Evolutionary conservation across 2,888 invertebrate species (phyloP).

Genomic region (Meliscaeva auricollis): DNA sequence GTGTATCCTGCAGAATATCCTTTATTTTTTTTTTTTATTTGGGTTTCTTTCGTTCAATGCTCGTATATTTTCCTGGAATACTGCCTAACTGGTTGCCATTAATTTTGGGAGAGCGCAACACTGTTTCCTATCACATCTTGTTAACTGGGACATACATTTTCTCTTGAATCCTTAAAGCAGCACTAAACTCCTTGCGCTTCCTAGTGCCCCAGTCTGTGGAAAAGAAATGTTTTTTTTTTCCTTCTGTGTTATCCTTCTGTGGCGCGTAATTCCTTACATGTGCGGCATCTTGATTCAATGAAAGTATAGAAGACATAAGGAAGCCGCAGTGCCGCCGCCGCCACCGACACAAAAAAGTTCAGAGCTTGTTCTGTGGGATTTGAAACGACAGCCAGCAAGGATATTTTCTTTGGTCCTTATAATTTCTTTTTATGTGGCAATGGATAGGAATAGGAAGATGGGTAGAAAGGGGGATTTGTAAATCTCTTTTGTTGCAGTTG

Average conservation of each 20-base stretch:
- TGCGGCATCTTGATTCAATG: constrained; percentile 70
- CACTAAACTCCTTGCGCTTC: constrained; percentile 13
- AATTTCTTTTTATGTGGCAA: neutral
- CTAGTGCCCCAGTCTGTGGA: constrained; percentile 54
- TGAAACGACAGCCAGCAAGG: constrained; percentile 49
- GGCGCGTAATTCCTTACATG: constrained; percentile 58
- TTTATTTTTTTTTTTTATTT: constrained; percentile 35
- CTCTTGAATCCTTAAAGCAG: constrained; percentile 50
- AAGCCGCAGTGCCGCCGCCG: constrained; percentile 34
- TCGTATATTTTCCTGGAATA: constrained; percentile 64
- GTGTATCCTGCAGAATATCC: constrained; percentile 45
- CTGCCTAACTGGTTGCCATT: constrained; percentile 74
- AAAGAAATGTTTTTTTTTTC: neutral
- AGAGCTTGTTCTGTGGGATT: constrained; percentile 33
- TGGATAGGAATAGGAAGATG: neutral
- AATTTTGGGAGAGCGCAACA: constrained; percentile 72
- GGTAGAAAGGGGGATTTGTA: neutral
- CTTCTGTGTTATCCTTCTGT: constrained; percentile 19
- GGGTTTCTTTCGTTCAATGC: neutral
- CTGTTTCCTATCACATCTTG: constrained; percentile 75
- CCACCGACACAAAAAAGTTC: constrained; percentile 42
- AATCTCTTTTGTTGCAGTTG: constrained; percentile 51
- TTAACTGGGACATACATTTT: constrained; percentile 75
- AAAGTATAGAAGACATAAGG: constrained; percentile 49
- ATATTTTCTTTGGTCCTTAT: constrained; percentile 46